phyloP scores from a whole-genome alignment of 92 coral and sea anemone species.

The Phymanthus crucifer region DNA sequence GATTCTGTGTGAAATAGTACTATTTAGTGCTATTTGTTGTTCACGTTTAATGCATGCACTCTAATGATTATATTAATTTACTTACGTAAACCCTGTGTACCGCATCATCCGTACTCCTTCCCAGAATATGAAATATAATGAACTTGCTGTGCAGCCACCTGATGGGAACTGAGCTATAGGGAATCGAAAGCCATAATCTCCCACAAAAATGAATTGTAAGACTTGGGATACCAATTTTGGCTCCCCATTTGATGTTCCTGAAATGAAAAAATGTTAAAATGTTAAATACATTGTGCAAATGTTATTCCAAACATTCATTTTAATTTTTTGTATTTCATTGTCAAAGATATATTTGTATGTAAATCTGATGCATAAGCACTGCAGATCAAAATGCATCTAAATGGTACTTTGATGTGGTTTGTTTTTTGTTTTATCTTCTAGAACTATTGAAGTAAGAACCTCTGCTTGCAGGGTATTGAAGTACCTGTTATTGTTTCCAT shows the following conservation, averaged over 20 bases:
- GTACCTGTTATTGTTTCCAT: conserved; percentile 30
- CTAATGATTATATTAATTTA: too few species aligned
- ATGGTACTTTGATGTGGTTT: too few species aligned
- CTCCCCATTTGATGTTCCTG: background rate
- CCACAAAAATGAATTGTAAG: conserved; percentile 43
- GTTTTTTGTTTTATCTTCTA: too few species aligned
- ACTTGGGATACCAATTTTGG: conserved; percentile 49
- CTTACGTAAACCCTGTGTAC: conserved; percentile 35
- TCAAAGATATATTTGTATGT: too few species aligned
- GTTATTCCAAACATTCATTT: too few species aligned
- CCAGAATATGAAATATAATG: conserved; percentile 35
- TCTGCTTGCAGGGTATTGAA: background rate
- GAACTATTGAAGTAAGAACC: too few species aligned
- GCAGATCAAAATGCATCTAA: too few species aligned
- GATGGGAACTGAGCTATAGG: conserved; percentile 56
- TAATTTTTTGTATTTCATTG: background rate
- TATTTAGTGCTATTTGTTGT: too few species aligned
- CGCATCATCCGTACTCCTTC: conserved; percentile 54
- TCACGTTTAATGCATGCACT: too few species aligned
- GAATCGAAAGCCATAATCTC: conserved; percentile 52
- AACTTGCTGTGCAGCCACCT: conserved; percentile 31
- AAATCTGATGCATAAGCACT: too few species aligned
- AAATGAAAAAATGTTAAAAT: background rate
- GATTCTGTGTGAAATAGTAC: too few species aligned
- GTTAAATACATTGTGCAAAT: too few species aligned